A percentile compares a stretch with the other conserved stretches of the same genome.
phyloP scores from a whole-genome alignment of 2,113 vertebrate species.

The Rhinolophus ferrumequinum region DNA sequence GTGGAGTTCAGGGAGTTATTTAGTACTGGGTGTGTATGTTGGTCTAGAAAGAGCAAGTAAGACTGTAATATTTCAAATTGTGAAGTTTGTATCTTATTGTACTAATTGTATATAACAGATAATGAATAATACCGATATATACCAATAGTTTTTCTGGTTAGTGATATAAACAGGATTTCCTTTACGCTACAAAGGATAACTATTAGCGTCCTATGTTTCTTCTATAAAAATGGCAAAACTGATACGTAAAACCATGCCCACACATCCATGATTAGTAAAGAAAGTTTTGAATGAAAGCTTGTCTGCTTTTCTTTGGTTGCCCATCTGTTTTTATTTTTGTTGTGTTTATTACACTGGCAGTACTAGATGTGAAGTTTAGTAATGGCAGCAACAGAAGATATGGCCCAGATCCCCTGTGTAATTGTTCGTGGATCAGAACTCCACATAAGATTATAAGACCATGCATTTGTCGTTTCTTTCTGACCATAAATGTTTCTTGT shows the following conservation, averaged over 20 bases:
- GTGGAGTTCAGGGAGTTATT: not conserved
- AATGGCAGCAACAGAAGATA: not conserved
- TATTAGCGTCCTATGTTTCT: not conserved
- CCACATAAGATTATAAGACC: not conserved
- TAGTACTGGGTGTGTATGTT: not conserved
- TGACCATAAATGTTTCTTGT: not conserved
- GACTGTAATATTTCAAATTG: not conserved
- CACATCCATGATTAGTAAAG: not conserved
- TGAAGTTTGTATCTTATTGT: not conserved
- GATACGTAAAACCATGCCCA: not conserved
- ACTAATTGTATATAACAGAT: not conserved
- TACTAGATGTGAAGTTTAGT: not conserved
- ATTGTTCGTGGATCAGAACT: not conserved
- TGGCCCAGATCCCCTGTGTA: not conserved
- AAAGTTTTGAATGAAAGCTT: not conserved
- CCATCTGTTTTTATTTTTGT: not conserved
- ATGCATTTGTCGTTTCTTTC: not conserved
- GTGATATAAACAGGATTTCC: not conserved
- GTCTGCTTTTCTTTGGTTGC: not conserved
- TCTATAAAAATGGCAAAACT: not conserved
- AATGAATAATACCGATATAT: not conserved
- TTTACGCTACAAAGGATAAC: not conserved
- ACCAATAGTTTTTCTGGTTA: not conserved
- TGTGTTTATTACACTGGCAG: not conserved
- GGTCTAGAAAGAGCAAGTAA: not conserved